Conservation (phyloP, 2,113 vertebrate genomes). For the Nibea coibor region DNA sequence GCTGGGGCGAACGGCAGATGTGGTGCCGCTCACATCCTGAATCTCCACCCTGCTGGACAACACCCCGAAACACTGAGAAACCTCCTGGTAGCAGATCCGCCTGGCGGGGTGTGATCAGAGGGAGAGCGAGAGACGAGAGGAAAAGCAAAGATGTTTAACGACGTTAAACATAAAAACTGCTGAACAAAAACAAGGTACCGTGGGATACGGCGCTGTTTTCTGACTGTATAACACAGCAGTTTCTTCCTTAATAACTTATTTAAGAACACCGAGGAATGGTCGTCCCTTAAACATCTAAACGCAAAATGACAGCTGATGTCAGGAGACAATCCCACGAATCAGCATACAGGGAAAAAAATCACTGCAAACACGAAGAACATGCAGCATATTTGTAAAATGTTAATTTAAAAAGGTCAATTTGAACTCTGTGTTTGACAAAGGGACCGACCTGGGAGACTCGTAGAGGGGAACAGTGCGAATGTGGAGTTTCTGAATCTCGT, state of each 20-base stretch:
- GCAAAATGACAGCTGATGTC: not conserved
- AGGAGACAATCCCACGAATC: not conserved
- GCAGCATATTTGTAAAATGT: slow-evolving; percentile 14
- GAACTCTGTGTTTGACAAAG: not conserved
- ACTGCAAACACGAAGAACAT: slow-evolving; percentile 9
- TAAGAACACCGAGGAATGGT: not conserved
- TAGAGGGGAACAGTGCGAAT: slow-evolving; percentile 97
- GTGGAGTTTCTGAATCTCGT: slow-evolving; percentile 98
- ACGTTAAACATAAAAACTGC: slow-evolving; percentile 13
- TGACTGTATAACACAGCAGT: slow-evolving; percentile 17
- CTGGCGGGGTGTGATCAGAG: slow-evolving; percentile 72
- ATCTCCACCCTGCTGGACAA: slow-evolving; percentile 96
- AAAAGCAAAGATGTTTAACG: not conserved
- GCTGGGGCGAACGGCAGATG: slow-evolving; percentile 92
- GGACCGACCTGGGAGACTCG: slow-evolving; percentile 93
- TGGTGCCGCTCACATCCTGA: slow-evolving; percentile 94
- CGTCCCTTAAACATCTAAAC: not conserved
- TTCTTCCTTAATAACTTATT: slow-evolving; percentile 21
- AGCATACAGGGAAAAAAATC: slow-evolving; percentile 21
- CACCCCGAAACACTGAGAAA: slow-evolving; percentile 97
- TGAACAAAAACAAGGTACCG: not conserved
- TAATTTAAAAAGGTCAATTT: not conserved
- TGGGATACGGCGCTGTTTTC: not conserved
- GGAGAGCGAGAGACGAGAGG: not conserved
- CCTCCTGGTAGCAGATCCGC: slow-evolving; percentile 98